A percentile compares a stretch with the other conserved stretches of the same genome.
Evolutionary conservation across 2,113 vertebrate genomes (phyloP).

Genomic region (Pituophis catenifer): DNA sequence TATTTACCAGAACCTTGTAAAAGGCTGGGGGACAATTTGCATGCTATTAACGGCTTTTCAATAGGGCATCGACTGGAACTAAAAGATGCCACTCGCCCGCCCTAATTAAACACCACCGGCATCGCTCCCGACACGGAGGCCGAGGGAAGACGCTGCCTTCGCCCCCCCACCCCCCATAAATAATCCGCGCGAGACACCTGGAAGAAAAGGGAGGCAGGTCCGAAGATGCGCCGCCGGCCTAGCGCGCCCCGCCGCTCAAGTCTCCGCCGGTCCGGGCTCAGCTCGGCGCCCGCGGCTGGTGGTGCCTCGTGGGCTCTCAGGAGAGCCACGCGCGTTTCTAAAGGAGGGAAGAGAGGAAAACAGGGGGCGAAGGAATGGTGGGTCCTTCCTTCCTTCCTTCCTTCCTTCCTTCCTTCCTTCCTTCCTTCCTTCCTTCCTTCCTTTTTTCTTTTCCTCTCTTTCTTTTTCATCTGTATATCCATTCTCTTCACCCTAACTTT

Average conservation of each 20-base stretch:
- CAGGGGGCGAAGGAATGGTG: not conserved
- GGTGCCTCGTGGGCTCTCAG: not conserved
- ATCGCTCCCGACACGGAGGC: slow-evolving; percentile 75
- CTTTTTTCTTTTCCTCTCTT: too few species aligned
- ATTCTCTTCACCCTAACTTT: too few species aligned
- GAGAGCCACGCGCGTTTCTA: not conserved
- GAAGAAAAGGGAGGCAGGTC: not conserved
- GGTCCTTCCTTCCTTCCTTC: too few species aligned
- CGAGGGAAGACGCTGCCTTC: slow-evolving; percentile 42
- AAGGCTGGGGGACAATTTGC: slow-evolving; percentile 89
- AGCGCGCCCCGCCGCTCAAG: not conserved
- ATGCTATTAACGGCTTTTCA: slow-evolving; percentile 97
- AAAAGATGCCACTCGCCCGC: slow-evolving; percentile 87
- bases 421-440: too few species aligned
- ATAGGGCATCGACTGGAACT: slow-evolving; percentile 94
- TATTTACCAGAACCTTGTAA: slow-evolving; percentile 94
- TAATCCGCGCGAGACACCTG: slow-evolving; percentile 39
- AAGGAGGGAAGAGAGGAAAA: not conserved
- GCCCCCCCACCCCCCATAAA: slow-evolving; percentile 46
- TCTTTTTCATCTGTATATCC: too few species aligned
- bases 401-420: too few species aligned
- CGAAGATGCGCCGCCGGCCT: not conserved
- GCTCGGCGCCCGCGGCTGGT: not conserved
- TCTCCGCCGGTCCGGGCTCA: not conserved
- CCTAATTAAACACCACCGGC: slow-evolving; percentile 88